Evolutionary conservation across 1,140 invertebrate genomes (phyloP).

Genomic region (Cotesia chilonis): DNA sequence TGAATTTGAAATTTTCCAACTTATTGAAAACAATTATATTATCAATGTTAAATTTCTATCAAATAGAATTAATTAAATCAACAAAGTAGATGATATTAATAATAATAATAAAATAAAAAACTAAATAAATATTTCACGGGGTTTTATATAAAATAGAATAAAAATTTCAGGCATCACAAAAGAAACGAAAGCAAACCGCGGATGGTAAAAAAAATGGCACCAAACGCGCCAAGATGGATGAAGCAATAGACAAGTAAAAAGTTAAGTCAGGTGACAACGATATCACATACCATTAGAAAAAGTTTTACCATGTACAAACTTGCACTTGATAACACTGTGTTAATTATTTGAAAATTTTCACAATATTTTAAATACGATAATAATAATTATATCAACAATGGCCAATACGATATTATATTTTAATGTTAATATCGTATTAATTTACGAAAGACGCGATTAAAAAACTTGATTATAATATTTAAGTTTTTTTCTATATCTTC

Average conservation of each 20-base stretch:
- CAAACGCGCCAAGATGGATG: slow-evolving; percentile 62
- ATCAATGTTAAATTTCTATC: no score
- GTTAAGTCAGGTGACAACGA: slow-evolving; percentile 40
- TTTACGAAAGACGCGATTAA: slow-evolving; percentile 4
- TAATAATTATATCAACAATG: slow-evolving; percentile 34
- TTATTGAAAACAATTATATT: neutral
- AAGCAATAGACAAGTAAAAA: slow-evolving; percentile 63
- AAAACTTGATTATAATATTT: slow-evolving; percentile 25
- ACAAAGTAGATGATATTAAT: no score
- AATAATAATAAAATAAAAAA: neutral
- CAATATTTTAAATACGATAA: slow-evolving; percentile 30
- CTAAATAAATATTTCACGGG: slow-evolving; percentile 9
- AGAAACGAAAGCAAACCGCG: slow-evolving; percentile 64
- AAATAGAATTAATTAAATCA: no score
- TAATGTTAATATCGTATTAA: slow-evolving; percentile 23
- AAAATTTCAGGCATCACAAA: slow-evolving; percentile 64
- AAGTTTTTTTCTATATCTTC: slow-evolving; percentile 18
- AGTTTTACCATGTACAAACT: slow-evolving; percentile 35
- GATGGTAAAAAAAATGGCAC: slow-evolving; percentile 66
- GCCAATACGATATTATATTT: slow-evolving; percentile 6
- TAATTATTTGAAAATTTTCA: slow-evolving; percentile 22
- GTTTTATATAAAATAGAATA: slow-evolving; percentile 51
- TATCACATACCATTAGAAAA: slow-evolving; percentile 36
- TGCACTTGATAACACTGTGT: neutral
- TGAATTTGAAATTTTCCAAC: neutral